A percentile compares a stretch with the other conserved stretches of the same genome.
phyloP scores from a whole-genome alignment of 2,113 vertebrate genomes.

The Antidorcas marsupialis region DNA sequence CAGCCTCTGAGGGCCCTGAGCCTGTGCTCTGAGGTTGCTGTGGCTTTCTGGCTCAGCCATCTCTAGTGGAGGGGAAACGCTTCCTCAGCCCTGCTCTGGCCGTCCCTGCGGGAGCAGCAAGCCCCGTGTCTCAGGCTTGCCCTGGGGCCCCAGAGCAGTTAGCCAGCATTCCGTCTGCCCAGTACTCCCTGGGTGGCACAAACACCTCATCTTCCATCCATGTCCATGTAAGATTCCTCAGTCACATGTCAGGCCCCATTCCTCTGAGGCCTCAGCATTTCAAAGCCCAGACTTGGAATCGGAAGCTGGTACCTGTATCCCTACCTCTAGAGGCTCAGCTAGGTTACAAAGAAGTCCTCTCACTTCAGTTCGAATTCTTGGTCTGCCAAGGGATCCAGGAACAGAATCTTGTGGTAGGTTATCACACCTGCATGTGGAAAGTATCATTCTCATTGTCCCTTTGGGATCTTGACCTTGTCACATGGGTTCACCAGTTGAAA shows the following conservation, averaged over 20 bases:
- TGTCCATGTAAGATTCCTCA: background rate
- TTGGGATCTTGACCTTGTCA: background rate
- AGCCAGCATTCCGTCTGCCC: background rate
- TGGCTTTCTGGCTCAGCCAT: background rate
- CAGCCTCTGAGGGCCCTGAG: background rate
- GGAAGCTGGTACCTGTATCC: background rate
- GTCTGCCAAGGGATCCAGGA: background rate
- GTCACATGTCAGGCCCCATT: background rate
- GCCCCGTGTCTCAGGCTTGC: background rate
- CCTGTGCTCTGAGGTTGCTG: background rate
- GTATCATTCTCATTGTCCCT: background rate
- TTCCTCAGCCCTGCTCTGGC: background rate
- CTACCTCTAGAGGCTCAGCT: background rate
- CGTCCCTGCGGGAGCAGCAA: background rate
- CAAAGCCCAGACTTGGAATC: background rate
- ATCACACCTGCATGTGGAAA: background rate
- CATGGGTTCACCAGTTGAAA: background rate
- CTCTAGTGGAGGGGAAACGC: background rate
- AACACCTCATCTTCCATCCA: background rate
- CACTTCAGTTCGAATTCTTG: background rate
- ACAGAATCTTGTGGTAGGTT: background rate
- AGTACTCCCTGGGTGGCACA: background rate
- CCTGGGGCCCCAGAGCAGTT: background rate
- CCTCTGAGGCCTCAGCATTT: background rate
- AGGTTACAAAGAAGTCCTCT: background rate